Evolutionary conservation across 2,797 vertebrate species (phyloP).

Genomic region (Darevskia nairensis): DNA sequence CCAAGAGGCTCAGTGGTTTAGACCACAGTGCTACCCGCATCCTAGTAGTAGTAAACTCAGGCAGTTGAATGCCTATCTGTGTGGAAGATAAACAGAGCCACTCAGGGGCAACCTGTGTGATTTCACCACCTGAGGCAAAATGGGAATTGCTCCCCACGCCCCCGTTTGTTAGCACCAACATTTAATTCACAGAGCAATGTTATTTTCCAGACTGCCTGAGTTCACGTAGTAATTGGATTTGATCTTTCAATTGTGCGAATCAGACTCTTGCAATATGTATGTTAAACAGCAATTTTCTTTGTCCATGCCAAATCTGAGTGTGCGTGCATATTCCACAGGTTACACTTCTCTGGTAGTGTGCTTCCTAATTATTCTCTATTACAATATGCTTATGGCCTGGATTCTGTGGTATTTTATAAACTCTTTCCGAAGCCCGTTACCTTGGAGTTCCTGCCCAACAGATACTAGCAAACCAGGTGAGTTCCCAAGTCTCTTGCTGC

Average conservation of each 20-base stretch:
- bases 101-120: too few species aligned
- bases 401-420: conserved; percentile 92
- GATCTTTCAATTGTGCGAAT: background rate
- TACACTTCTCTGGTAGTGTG: conserved; percentile 82
- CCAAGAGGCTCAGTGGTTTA: too few species aligned
- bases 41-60: too few species aligned
- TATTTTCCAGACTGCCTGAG: background rate
- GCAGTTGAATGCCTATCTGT: background rate
- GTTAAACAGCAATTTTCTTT: background rate
- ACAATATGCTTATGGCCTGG: conserved; percentile 90
- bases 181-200: too few species aligned
- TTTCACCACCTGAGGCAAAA: too few species aligned
- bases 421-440: conserved; percentile 90
- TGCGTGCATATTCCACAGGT: conserved; percentile 75
- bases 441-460: conserved; percentile 87
- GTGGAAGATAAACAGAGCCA: background rate
- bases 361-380: conserved; percentile 84
- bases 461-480: conserved; percentile 83
- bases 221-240: too few species aligned
- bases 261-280: background rate
- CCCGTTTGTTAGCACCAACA: background rate
- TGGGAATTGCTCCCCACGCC: too few species aligned
- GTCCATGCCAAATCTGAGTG: background rate
- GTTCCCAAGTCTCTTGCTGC: background rate
- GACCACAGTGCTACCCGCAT: too few species aligned